Evolutionary conservation across 37 sponge, comb jelly and placozoan species (phyloP).

Genomic region (Petrosia ficiformis): DNA sequence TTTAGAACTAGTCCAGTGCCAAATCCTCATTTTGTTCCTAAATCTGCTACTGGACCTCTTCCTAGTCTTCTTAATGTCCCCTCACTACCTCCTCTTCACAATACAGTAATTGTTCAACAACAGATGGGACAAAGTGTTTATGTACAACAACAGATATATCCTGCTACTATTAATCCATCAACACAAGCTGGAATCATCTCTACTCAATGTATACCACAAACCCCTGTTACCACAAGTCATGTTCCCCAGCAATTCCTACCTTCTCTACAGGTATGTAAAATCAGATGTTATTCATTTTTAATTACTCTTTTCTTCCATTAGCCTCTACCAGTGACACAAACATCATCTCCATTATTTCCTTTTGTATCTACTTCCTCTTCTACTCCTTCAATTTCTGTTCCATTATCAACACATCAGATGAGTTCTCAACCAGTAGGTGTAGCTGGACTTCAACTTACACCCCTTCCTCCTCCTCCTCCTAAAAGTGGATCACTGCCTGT

Average conservation of each 20-base stretch:
- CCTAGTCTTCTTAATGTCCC: too few relatives aligned
- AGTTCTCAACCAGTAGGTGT: background rate
- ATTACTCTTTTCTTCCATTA: background rate
- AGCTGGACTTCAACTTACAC: background rate
- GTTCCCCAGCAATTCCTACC: slow-evolving; percentile 39
- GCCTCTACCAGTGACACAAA: background rate
- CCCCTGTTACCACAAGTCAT: too few relatives aligned
- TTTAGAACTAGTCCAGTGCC: too few relatives aligned
- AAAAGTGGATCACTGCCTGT: slow-evolving; percentile 34
- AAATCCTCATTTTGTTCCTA: too few relatives aligned
- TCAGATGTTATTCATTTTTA: background rate
- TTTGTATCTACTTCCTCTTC: background rate
- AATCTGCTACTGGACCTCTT: background rate
- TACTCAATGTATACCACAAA: too few relatives aligned
- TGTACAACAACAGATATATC: slow-evolving; percentile 46
- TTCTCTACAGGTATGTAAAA: background rate
- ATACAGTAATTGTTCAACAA: slow-evolving; percentile 47
- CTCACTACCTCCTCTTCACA: slow-evolving; percentile 37
- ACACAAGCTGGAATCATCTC: too few relatives aligned
- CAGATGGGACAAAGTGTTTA: slow-evolving; percentile 50
- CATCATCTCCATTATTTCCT: background rate
- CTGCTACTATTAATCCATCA: slow-evolving; percentile 18
- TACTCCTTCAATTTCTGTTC: background rate
- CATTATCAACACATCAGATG: background rate
- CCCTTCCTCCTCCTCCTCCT: slow-evolving; percentile 45